phyloP scores from a whole-genome alignment of 2,888 invertebrate species.

The Steromphala cineraria region DNA sequence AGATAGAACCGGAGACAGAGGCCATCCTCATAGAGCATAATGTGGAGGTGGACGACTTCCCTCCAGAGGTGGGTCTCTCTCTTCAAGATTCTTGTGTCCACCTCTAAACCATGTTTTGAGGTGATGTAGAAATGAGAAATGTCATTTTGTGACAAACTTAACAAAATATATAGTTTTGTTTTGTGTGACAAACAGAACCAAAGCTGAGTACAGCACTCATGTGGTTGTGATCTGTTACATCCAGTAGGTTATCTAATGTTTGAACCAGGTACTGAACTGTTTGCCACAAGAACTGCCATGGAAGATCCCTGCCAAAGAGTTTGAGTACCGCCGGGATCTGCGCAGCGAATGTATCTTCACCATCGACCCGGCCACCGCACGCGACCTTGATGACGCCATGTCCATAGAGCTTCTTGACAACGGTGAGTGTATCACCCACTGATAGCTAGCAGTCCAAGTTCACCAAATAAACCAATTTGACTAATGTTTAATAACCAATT shows the following conservation, averaged over 20 bases:
- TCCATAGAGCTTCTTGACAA: constrained; percentile 85
- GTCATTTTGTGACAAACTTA: too few relatives aligned
- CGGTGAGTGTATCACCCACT: constrained; percentile 76
- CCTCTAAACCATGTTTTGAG: too few relatives aligned
- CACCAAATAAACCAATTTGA: too few relatives aligned
- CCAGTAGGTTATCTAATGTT: constrained; percentile 39
- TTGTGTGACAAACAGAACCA: too few relatives aligned
- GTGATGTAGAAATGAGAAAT: too few relatives aligned
- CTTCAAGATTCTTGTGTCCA: too few relatives aligned
- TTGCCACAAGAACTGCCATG: constrained; percentile 69
- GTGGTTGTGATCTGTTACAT: too few relatives aligned
- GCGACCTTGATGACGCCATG: constrained; percentile 95
- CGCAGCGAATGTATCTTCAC: constrained; percentile 88
- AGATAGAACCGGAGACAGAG: constrained; percentile 86
- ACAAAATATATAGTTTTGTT: too few relatives aligned
- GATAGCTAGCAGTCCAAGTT: too few relatives aligned
- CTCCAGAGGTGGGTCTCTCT: constrained; percentile 77
- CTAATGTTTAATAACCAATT: too few relatives aligned
- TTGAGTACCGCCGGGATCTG: constrained; percentile 73
- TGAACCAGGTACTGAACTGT: constrained; percentile 58
- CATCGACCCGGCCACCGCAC: constrained; percentile 93
- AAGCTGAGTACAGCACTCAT: too few relatives aligned
- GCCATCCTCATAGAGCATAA: constrained; percentile 88
- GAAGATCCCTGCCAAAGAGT: constrained; percentile 70
- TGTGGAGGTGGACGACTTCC: constrained; percentile 85